Conservation (phyloP, 2,888 invertebrate genomes). For the Lithophane semibrunnea region DNA sequence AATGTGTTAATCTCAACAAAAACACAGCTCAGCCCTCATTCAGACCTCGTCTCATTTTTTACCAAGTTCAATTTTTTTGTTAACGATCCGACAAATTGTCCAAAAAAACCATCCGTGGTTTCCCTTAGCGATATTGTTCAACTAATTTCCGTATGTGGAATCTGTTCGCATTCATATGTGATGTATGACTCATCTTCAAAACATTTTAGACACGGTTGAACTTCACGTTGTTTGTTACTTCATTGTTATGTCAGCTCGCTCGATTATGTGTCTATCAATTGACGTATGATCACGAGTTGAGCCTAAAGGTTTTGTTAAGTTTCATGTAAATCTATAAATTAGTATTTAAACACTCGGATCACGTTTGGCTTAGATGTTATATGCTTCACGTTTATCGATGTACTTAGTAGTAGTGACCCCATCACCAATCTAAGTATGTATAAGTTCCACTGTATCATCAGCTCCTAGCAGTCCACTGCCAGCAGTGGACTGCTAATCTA, state of each 20-base stretch:
- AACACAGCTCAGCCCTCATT: conserved; percentile 25
- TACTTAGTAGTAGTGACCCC: neutral
- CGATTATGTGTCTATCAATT: conserved; percentile 42
- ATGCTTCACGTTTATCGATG: neutral
- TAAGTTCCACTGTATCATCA: neutral
- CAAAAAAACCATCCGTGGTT: conserved; percentile 29
- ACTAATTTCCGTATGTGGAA: conserved; percentile 54
- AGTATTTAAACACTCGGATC: conserved; percentile 16
- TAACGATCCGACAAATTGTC: conserved; percentile 45
- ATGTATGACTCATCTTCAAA: conserved; percentile 55
- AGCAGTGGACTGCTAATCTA: too few relatives aligned
- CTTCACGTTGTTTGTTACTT: conserved; percentile 47
- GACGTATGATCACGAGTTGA: conserved; percentile 34
- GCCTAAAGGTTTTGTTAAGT: conserved; percentile 25
- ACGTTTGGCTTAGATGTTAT: conserved; percentile 27
- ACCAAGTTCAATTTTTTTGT: conserved; percentile 36
- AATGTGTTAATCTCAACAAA: conserved; percentile 18
- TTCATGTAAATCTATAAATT: conserved; percentile 35
- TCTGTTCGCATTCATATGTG: conserved; percentile 30
- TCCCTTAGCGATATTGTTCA: conserved; percentile 37
- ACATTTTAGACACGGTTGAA: conserved; percentile 53
- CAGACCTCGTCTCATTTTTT: conserved; percentile 48
- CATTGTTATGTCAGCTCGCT: conserved; percentile 55
- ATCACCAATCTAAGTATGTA: neutral
- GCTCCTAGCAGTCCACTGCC: neutral